Evolutionary conservation across 2,888 invertebrate genomes (phyloP).

Genomic region (Neoitamus cyanurus): DNA sequence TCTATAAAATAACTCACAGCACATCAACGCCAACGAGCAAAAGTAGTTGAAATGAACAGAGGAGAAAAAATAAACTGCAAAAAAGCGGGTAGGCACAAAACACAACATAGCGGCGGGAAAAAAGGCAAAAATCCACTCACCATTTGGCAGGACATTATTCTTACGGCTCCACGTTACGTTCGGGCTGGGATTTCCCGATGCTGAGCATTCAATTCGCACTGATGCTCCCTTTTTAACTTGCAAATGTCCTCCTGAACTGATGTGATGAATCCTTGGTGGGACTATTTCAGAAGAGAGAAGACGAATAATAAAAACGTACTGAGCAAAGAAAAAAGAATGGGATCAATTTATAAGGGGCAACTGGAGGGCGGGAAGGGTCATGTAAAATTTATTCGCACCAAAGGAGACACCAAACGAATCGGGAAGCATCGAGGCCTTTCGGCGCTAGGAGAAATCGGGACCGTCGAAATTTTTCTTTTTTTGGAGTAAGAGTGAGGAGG

Average conservation of each 20-base stretch:
- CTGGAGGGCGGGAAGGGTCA: background rate
- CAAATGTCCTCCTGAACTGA: conserved; percentile 72
- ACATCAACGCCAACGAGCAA: background rate
- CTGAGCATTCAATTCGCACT: conserved; percentile 81
- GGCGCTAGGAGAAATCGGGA: background rate
- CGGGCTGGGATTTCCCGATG: conserved; percentile 82
- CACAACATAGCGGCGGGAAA: background rate
- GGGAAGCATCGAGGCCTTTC: background rate
- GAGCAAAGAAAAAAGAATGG: conserved; percentile 2
- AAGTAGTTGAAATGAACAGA: background rate
- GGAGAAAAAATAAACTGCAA: background rate
- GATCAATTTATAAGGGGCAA: conserved; percentile 33
- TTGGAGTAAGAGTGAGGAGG: background rate
- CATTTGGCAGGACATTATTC: conserved; percentile 67
- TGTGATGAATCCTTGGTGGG: conserved; percentile 73
- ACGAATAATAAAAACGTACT: conserved; percentile 28
- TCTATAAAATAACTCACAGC: conserved; percentile 18
- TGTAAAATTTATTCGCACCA: conserved; percentile 19
- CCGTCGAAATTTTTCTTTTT: background rate
- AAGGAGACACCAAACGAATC: background rate
- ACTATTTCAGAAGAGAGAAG: conserved; percentile 65
- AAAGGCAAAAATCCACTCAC: conserved; percentile 58
- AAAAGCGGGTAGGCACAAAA: background rate
- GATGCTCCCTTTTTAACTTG: conserved; percentile 80
- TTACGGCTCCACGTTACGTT: conserved; percentile 78